These are phyloP conservation scores for Labia minor DNA, from an alignment of 2,888 invertebrate genomes.

Conservation along the genomic window DNA sequence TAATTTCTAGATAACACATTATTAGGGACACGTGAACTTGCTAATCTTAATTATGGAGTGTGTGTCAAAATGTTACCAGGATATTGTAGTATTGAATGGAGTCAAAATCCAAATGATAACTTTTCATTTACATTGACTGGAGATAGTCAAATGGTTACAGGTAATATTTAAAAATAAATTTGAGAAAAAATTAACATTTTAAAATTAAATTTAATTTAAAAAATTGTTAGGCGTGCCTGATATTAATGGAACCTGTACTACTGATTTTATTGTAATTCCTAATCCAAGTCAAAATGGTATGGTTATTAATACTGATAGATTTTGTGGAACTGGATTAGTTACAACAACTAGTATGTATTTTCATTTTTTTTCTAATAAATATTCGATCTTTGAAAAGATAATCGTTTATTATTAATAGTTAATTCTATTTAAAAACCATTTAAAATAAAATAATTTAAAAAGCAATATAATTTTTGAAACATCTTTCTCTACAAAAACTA, in stretches of 20 bases:
- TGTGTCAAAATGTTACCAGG: slow-evolving; percentile 63
- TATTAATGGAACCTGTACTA: slow-evolving; percentile 50
- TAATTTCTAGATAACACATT: slow-evolving; percentile 24
- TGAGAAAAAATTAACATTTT: too few species aligned
- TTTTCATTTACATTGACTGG: slow-evolving; percentile 62
- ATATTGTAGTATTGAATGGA: slow-evolving; percentile 60
- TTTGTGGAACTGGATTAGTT: slow-evolving; percentile 62
- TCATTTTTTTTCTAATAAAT: slow-evolving; percentile 9
- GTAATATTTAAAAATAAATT: too few species aligned
- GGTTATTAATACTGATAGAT: slow-evolving; percentile 48
- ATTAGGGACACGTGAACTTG: slow-evolving; percentile 58
- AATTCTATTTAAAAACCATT: too few species aligned
- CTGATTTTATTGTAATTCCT: slow-evolving; percentile 66
- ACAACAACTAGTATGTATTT: slow-evolving; percentile 48
- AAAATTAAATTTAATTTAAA: background rate
- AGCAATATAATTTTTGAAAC: too few species aligned
- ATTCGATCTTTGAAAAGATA: background rate
- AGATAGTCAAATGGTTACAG: slow-evolving; percentile 48
- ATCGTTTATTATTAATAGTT: too few species aligned
- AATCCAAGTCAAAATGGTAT: slow-evolving; percentile 44
- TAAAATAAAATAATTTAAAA: too few species aligned
- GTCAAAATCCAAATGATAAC: slow-evolving; percentile 37
- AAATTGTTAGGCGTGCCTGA: slow-evolving; percentile 32
- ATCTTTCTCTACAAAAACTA: too few species aligned
- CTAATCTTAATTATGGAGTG: slow-evolving; percentile 62